Evolutionary conservation across 1,140 invertebrate genomes (phyloP), one percentile per base, ranked within the genome.

Genomic region (Scaptomyza pallida): DNA sequence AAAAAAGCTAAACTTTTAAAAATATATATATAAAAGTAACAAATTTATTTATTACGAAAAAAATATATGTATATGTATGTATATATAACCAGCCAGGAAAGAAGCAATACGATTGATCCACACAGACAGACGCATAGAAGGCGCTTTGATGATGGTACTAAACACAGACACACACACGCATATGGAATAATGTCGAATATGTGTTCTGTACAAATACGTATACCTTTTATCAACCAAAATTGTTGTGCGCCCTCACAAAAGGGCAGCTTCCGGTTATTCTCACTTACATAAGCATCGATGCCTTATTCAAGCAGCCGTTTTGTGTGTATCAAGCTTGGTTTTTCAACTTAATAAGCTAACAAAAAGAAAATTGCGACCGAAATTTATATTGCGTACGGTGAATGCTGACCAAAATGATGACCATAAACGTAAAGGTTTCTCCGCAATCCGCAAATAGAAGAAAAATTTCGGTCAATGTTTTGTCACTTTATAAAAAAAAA

Each of bases 321-420:
- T 89, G 83, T 90, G 89, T 90, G 89, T 86, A 90, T 90, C 83
- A 79, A 86, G 61, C 82, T 88, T 88, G 78, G 71, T 82, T 76
- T 81, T 83, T 17, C 50, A 67, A 64, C n/a, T 47, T 44, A 48
- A 30, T 63, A 64, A 76, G 45, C 37, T 43, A 76, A 54, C 16
- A 70, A 64, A 37, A 15, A 67, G 65, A 69, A 82, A 85, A 81
- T 90, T 86, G 80, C 71, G 88, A 90, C 64, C 88, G 79, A 91
- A 86, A 81, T 90, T 86, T 86, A 59, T 45, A 75, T 78, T 78
- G 69, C 70, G 65, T 52, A 68, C 92, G 51, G 60, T 90, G 52
- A 77, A 54, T 54, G 65, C 64, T 52, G 63, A 61, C 23, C 45
- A 13, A 37, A 19, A 41, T 48, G 35, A 41, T 35, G 44, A 64